A percentile compares a stretch with the other conserved stretches of the same genome.
Conservation (phyloP, 2,797 vertebrate genomes). For the Rhinella marina region DNA sequence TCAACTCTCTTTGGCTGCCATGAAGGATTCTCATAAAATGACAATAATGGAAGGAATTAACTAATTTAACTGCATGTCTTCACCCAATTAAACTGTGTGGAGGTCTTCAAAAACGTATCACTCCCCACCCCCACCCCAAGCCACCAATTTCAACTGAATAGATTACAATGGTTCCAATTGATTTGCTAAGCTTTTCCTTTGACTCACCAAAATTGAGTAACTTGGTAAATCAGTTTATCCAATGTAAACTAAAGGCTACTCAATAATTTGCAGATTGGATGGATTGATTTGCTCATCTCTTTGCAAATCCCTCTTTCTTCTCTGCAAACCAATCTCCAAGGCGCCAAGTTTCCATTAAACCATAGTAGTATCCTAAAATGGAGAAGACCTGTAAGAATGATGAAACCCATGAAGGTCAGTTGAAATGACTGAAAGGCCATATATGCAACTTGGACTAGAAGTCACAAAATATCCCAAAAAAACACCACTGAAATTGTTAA, state of each 20-base stretch:
- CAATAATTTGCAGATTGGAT: not conserved
- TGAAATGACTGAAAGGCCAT: not conserved
- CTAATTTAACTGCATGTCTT: not conserved
- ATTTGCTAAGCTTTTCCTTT: not conserved
- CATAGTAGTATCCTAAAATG: not conserved
- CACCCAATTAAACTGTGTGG: not conserved
- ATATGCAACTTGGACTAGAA: not conserved
- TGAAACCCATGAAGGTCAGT: not conserved
- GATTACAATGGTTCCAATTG: not conserved
- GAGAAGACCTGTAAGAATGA: not conserved
- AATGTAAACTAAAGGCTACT: conserved; percentile 15
- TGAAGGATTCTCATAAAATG: not conserved
- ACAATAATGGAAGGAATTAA: not conserved
- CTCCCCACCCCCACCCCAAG: not conserved
- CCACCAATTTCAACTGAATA: not conserved
- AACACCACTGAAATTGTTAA: too few relatives aligned
- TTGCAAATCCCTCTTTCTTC: not conserved
- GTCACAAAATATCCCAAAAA: not conserved
- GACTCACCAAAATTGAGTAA: not conserved
- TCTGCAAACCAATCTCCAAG: not conserved
- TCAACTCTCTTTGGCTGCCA: too few relatives aligned
- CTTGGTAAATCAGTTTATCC: conserved; percentile 18
- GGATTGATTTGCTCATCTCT: not conserved
- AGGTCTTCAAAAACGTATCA: not conserved
- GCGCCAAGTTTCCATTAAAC: not conserved